These are phyloP conservation scores for Chondrilla cf. caribensis DNA, from an alignment of 37 sponge, comb jelly and placozoan species.

Conservation along the genomic window DNA sequence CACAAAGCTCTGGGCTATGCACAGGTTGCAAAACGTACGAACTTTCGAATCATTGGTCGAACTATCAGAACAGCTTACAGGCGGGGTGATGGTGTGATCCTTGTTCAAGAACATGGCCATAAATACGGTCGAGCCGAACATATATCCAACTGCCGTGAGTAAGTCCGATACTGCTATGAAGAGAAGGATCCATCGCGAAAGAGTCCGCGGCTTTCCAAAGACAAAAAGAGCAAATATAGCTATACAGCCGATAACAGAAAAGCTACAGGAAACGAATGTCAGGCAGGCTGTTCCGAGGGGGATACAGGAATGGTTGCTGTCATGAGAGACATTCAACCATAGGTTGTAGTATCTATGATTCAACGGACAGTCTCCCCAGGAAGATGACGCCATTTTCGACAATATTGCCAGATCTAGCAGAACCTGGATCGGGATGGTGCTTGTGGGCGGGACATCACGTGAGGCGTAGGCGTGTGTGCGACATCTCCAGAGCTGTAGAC, in stretches of 20 bases:
- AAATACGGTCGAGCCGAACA: conserved; percentile 14
- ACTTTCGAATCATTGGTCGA: too few relatives aligned
- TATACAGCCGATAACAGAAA: conserved; percentile 13
- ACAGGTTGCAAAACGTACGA: conserved; percentile 2
- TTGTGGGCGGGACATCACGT: too few relatives aligned
- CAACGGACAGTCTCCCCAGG: too few relatives aligned
- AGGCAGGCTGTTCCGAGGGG: not conserved
- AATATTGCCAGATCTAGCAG: too few relatives aligned
- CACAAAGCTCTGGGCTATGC: conserved; percentile 45
- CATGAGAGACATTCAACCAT: too few relatives aligned
- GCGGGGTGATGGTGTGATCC: not conserved
- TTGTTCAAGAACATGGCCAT: not conserved
- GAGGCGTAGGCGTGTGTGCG: too few relatives aligned
- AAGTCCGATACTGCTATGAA: conserved; percentile 17
- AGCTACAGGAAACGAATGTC: not conserved
- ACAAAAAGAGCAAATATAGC: not conserved
- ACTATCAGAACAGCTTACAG: not conserved
- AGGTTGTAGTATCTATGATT: too few relatives aligned
- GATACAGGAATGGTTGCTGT: too few relatives aligned
- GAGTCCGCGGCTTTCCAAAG: not conserved
- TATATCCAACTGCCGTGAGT: not conserved
- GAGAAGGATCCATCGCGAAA: conserved; percentile 4
- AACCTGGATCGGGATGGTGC: too few relatives aligned
- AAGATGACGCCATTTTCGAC: too few relatives aligned
- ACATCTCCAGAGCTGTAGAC: too few relatives aligned